Percentiles rank a stretch among this genome's conserved stretches.
These are phyloP conservation scores for Tenebrio molitor DNA, from an alignment of 1,140 invertebrate species.

Conservation along the genomic window DNA sequence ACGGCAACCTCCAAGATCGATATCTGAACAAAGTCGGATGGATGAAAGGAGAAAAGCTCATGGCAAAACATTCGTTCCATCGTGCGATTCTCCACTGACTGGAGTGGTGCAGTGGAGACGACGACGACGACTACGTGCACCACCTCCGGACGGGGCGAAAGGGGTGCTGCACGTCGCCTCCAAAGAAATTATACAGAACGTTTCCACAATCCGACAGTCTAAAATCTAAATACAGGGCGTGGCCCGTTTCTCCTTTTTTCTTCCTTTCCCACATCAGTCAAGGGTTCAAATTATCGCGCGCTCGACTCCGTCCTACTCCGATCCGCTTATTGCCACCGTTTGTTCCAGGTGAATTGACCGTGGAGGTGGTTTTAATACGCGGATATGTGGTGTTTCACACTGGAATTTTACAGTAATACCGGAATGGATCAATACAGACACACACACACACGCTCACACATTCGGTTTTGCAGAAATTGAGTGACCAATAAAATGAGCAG, in stretches of 20 bases:
- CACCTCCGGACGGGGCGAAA: background rate
- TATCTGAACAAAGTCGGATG: conserved; percentile 59
- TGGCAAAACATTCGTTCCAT: conserved; percentile 56
- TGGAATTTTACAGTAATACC: conserved; percentile 2
- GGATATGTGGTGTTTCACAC: background rate
- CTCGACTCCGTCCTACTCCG: background rate
- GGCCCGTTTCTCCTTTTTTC: conserved; percentile 12
- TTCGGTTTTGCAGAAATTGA: conserved; percentile 18
- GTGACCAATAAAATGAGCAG: conserved; percentile 40
- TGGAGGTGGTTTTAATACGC: background rate
- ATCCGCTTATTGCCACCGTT: conserved; percentile 1
- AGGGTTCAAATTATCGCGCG: conserved; percentile 31
- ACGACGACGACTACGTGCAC: background rate
- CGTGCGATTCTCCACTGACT: conserved; percentile 41
- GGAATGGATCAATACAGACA: conserved; percentile 16
- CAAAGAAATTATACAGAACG: conserved; percentile 21
- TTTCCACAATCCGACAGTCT: conserved; percentile 1
- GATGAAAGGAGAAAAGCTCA: conserved; percentile 51
- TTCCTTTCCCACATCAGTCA: conserved; percentile 8
- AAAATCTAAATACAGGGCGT: conserved; percentile 41
- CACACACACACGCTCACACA: background rate
- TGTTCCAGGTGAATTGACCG: background rate
- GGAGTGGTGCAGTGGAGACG: background rate
- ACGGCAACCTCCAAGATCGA: conserved; percentile 49
- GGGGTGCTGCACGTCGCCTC: conserved; percentile 2